Evolutionary conservation across 1,140 invertebrate genomes (phyloP).

Genomic region (Campodea augens): DNA sequence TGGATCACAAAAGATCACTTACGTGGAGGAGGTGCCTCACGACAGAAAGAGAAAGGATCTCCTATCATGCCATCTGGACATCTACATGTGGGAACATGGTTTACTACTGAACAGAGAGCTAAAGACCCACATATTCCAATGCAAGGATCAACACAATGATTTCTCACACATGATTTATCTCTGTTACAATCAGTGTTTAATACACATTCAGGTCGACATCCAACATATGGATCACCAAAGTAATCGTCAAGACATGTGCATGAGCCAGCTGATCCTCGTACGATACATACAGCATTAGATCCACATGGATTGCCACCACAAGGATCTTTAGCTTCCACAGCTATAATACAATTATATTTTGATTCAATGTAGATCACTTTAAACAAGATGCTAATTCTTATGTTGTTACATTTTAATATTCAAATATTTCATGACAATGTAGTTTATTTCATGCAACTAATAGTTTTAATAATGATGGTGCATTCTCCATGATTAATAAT

Average conservation of each 20-base stretch:
- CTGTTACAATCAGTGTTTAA: constrained; percentile 39
- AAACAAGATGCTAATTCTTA: too few species aligned
- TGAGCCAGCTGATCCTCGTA: constrained; percentile 30
- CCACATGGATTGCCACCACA: constrained; percentile 44
- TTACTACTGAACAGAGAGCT: constrained; percentile 43
- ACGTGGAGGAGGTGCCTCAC: constrained; percentile 28
- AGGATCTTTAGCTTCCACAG: constrained; percentile 29
- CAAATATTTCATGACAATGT: too few species aligned
- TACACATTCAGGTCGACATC: constrained; percentile 47
- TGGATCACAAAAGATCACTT: too few species aligned
- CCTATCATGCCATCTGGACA: constrained; percentile 47
- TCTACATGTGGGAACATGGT: constrained; percentile 44
- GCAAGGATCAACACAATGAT: constrained; percentile 48
- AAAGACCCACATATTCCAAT: constrained; percentile 41
- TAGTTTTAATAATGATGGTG: too few species aligned
- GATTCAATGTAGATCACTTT: too few species aligned
- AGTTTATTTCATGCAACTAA: too few species aligned
- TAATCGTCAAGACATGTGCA: constrained; percentile 37
- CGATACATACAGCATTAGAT: constrained; percentile 41
- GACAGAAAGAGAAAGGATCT: constrained; percentile 40
- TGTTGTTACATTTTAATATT: too few species aligned
- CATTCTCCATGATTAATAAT: too few species aligned
- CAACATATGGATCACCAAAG: constrained; percentile 48
- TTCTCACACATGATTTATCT: constrained; percentile 38
- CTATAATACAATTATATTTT: too few species aligned